Percentiles rank a stretch among this genome's conserved stretches.
Evolutionary conservation across 2,113 vertebrate genomes (phyloP).

Genomic region (Pyxicephalus adspersus): DNA sequence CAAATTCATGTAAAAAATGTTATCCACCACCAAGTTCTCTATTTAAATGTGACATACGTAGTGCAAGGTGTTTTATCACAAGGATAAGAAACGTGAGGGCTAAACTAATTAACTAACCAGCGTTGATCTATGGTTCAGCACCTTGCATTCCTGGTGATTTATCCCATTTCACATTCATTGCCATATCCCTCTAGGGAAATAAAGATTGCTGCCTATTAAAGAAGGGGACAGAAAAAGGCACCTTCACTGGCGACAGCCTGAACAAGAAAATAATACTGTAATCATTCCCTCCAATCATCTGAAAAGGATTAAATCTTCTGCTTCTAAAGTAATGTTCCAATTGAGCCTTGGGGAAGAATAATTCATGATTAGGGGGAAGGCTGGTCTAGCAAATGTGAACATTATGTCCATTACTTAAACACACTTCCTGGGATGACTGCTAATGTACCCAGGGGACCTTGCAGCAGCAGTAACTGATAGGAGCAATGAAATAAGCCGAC

Average conservation of each 20-base stretch:
- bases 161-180: conserved; percentile 82
- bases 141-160: conserved; percentile 81
- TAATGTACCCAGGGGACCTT: conserved; percentile 83
- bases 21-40: conserved; percentile 53
- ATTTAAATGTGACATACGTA: conserved; percentile 60
- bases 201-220: conserved; percentile 87
- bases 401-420: conserved; percentile 91
- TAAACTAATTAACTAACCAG: conserved; percentile 84
- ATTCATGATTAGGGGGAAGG: conserved; percentile 88
- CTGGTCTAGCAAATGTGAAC: conserved; percentile 88
- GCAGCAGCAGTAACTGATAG: conserved; percentile 75
- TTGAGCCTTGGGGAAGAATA: conserved; percentile 90
- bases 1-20: conserved; percentile 46
- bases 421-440: conserved; percentile 89
- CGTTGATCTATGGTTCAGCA: conserved; percentile 76
- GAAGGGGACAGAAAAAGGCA: conserved; percentile 87
- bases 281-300: conserved; percentile 92
- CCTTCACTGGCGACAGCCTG: conserved; percentile 84
- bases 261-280: conserved; percentile 88
- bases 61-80: conserved; percentile 68
- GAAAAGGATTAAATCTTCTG: conserved; percentile 90
- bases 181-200: conserved; percentile 83
- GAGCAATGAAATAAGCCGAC: conserved; percentile 80
- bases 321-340: conserved; percentile 87
- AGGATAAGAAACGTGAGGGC: conserved; percentile 66